Conservation (phyloP, 2,888 invertebrate species). For the Volucella zonaria region DNA sequence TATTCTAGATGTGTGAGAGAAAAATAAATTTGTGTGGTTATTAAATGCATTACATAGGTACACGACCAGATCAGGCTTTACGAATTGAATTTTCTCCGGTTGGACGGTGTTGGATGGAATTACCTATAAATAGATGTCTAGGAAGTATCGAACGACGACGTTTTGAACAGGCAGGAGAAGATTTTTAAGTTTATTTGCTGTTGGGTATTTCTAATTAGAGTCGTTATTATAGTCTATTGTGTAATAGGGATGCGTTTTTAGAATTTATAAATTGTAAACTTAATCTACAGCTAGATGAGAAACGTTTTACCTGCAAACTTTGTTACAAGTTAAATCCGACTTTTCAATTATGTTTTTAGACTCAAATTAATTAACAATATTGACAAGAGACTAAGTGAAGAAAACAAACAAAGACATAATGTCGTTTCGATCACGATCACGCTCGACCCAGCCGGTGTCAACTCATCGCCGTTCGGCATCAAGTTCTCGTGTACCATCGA, state of each 20-base stretch:
- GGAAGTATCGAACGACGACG: conserved; percentile 32
- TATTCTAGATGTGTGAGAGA: conserved; percentile 27
- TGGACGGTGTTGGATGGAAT: conserved; percentile 52
- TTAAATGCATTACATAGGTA: conserved; percentile 8
- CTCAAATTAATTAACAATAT: conserved; percentile 1
- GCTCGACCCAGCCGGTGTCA: conserved; percentile 81
- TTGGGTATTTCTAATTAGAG: conserved; percentile 45
- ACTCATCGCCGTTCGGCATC: conserved; percentile 83
- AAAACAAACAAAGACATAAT: conserved; percentile 74
- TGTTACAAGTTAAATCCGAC: not conserved
- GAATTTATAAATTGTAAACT: too few species aligned
- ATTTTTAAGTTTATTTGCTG: conserved; percentile 33
- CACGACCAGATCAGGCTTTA: not conserved
- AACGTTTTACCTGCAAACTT: too few species aligned
- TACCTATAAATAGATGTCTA: conserved; percentile 65
- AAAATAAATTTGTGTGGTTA: conserved; percentile 26
- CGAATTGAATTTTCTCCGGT: not conserved
- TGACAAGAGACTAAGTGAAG: not conserved
- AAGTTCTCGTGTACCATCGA: conserved; percentile 83
- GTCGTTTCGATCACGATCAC: conserved; percentile 82
- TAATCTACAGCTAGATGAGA: too few species aligned
- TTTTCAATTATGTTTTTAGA: conserved; percentile 13
- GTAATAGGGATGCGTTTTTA: too few species aligned
- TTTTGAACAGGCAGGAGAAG: conserved; percentile 37
- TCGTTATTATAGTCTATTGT: not conserved